Evolutionary conservation across 1,140 invertebrate genomes (phyloP).

Genomic region (Carcinoscorpius rotundicauda): DNA sequence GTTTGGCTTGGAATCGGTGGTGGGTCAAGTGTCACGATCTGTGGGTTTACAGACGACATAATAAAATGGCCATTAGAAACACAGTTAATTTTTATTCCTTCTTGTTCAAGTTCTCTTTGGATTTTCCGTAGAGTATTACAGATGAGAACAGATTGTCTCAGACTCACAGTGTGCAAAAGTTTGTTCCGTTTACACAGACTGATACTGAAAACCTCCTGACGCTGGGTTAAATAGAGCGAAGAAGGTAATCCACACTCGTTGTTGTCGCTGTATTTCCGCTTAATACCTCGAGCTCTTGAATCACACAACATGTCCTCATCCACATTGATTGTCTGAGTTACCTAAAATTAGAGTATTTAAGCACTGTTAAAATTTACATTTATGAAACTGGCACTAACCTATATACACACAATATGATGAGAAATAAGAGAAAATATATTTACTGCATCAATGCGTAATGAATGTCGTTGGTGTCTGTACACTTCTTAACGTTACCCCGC

Average conservation of each 20-base stretch:
- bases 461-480: no score
- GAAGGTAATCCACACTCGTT: neutral
- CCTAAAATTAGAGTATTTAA: no score
- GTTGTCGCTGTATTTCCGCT: conserved; percentile 16
- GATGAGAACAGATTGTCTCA: conserved; percentile 84
- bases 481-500: no score
- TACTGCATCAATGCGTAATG: no score
- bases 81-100: conserved; percentile 37
- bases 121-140: conserved; percentile 84
- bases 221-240: conserved; percentile 60
- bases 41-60: neutral
- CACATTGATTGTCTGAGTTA: no score
- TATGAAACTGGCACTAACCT: no score
- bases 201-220: conserved; percentile 77
- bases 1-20: conserved; percentile 1
- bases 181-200: conserved; percentile 83
- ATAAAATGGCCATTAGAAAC: neutral
- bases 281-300: conserved; percentile 14
- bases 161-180: conserved; percentile 71
- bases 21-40: no score
- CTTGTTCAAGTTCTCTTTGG: conserved; percentile 77
- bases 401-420: no score
- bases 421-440: no score
- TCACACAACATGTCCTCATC: conserved; percentile 13
- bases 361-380: no score